These are phyloP conservation scores for Vombatus ursinus DNA, from an alignment of 2,113 vertebrate species.

Conservation along the genomic window DNA sequence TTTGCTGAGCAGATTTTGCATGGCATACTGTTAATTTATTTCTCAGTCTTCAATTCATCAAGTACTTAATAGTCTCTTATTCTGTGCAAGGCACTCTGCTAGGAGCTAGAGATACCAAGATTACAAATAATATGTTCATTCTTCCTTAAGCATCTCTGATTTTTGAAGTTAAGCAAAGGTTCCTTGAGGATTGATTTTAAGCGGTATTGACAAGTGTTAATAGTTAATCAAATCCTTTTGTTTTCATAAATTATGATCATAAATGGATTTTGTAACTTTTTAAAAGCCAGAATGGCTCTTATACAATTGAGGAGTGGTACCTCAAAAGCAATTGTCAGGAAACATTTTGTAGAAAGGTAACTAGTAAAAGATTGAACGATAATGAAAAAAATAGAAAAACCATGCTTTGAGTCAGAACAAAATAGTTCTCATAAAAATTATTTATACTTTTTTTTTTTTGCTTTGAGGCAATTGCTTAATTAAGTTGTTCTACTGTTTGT, in stretches of 20 bases:
- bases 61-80: not conserved
- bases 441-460: not conserved
- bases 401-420: constrained; percentile 32
- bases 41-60: constrained; percentile 44
- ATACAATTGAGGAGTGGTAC: constrained; percentile 56
- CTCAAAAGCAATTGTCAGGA: constrained; percentile 45
- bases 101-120: not conserved
- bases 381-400: constrained; percentile 22
- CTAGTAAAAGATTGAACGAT: constrained; percentile 39
- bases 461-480: not conserved
- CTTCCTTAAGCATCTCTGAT: not conserved
- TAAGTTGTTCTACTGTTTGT: not conserved
- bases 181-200: constrained; percentile 66
- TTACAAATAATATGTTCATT: not conserved
- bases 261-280: constrained; percentile 36
- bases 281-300: constrained; percentile 50
- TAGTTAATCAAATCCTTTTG: constrained; percentile 34
- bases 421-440: constrained; percentile 34
- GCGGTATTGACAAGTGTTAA: constrained; percentile 65
- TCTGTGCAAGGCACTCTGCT: not conserved
- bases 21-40: constrained; percentile 58
- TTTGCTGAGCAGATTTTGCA: constrained; percentile 57
- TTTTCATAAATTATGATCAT: constrained; percentile 27
- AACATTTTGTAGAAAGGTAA: constrained; percentile 46
- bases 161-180: constrained; percentile 58